A percentile compares a stretch with the other conserved stretches of the same genome.
These are phyloP conservation scores for Ovis aries DNA, from an alignment of 2,113 vertebrate genomes.

Conservation along the genomic window DNA sequence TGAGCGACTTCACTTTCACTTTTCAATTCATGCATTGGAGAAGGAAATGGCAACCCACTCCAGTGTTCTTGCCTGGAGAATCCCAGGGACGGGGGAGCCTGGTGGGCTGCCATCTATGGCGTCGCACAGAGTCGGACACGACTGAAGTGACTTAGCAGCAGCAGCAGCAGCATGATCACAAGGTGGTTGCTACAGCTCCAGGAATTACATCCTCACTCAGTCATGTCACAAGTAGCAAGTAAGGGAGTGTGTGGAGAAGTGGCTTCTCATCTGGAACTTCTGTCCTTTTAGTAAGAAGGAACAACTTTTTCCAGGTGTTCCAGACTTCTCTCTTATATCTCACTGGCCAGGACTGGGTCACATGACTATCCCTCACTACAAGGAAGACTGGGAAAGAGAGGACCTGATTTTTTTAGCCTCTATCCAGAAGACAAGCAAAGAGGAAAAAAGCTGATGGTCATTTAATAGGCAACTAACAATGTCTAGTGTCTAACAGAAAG, in stretches of 20 bases:
- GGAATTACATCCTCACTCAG: neutral
- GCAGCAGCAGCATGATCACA: neutral
- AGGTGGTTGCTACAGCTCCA: neutral
- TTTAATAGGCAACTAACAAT: neutral
- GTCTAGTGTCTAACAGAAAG: neutral
- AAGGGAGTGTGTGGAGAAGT: neutral
- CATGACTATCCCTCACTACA: neutral
- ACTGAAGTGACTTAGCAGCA: too few relatives aligned
- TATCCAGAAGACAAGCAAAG: neutral
- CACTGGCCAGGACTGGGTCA: neutral
- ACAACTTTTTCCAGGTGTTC: neutral
- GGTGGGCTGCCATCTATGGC: too few relatives aligned
- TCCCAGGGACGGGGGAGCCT: too few relatives aligned
- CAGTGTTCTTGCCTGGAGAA: too few relatives aligned
- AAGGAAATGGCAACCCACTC: too few relatives aligned
- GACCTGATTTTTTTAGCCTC: neutral
- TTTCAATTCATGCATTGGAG: too few relatives aligned
- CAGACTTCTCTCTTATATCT: neutral
- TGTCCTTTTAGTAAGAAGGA: neutral
- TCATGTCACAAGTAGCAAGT: neutral
- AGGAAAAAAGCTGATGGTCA: neutral
- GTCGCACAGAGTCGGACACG: too few relatives aligned
- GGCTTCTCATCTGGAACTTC: neutral
- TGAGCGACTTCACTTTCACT: too few relatives aligned
- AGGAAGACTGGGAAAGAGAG: neutral